These are phyloP conservation scores for Prorops nasuta DNA, from an alignment of 1,140 invertebrate genomes.

Conservation along the genomic window DNA sequence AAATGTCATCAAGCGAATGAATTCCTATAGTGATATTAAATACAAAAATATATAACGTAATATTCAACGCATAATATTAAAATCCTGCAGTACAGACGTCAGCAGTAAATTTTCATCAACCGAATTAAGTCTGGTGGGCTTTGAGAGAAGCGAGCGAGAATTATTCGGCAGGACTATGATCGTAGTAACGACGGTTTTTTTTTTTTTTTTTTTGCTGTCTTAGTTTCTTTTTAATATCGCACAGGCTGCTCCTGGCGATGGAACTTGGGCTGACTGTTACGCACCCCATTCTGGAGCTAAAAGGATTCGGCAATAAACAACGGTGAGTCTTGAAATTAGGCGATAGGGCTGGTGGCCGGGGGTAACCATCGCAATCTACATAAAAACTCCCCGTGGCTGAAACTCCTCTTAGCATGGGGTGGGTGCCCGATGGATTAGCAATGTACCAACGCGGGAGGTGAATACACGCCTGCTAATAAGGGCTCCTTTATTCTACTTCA, in stretches of 20 bases:
- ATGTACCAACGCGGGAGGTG: slow-evolving; percentile 28
- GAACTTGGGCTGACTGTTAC: slow-evolving; percentile 4
- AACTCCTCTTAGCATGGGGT: slow-evolving; percentile 3
- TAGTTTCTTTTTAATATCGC: slow-evolving; percentile 30
- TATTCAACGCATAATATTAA: no score
- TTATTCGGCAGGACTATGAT: slow-evolving; percentile 3
- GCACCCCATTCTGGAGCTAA: slow-evolving; percentile 41
- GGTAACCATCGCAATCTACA: slow-evolving; percentile 30
- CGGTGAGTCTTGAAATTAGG: slow-evolving; percentile 47
- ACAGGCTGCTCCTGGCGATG: neutral
- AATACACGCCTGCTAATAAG: no score
- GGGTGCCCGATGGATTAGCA: slow-evolving; percentile 42
- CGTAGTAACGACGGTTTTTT: slow-evolving; percentile 11
- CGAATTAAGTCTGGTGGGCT: no score
- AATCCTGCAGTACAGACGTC: no score
- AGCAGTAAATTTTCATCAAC: no score
- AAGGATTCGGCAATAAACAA: slow-evolving; percentile 56
- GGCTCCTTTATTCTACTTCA: no score
- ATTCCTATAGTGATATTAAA: no score
- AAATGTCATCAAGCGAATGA: no score
- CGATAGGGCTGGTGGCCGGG: slow-evolving; percentile 28
- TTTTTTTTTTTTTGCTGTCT: slow-evolving; percentile 9
- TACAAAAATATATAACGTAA: no score
- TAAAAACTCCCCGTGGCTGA: slow-evolving; percentile 30
- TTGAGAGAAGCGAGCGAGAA: no score